Base-by-base conservation (phyloP, 2,888 invertebrate genomes). In the Antheraea yamamai region DNA sequence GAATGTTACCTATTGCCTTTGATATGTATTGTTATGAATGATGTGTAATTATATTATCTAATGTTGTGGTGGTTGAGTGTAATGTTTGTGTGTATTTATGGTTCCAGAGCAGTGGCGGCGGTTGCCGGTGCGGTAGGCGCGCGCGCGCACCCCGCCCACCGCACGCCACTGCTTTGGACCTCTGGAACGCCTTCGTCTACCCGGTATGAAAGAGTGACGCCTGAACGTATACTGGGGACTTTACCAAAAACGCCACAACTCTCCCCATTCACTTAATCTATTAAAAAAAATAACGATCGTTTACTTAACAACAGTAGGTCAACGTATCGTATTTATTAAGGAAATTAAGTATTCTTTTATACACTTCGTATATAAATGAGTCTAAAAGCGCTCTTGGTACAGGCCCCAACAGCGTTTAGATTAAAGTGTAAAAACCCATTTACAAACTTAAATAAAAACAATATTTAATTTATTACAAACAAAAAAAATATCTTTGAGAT, bases 101-200 rank as follows among this genome's bases (percentile, higher is more conserved):
- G 95, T 95, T 95, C 95, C 95, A 95, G 95, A 95, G 95, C 95
- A 95, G 95, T 95, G 95, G 95, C 95, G 95, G 95, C 94, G 95
- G 94, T 89, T 95, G 95, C 91, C 95, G 92, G 89, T 95, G 95
- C 91, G 92, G 91, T 87, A 91, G 94, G 90, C 94, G 95, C 92
- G 94, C 95, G 91, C 95, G 96, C 95, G 95, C 95, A 90, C 94
- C 95, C 95, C 96, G 95, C 95, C 96, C 96, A 94, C 96, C 96
- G 96, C 96, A 96, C 96, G 96, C 96, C 96, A 95, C 96, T 96
- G 96, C 96, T 95, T 95, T 95, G 95, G 95, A 95, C 91, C 93
- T 94, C 88, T 96, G 96, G 96, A 96, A 95, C 95, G 96, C 96
- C 95, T 95, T 95, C 94, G 95, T 95, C 89, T 94, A 96, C 92